Conservation (phyloP, 2,113 vertebrate genomes). For the Pionites leucogaster region DNA sequence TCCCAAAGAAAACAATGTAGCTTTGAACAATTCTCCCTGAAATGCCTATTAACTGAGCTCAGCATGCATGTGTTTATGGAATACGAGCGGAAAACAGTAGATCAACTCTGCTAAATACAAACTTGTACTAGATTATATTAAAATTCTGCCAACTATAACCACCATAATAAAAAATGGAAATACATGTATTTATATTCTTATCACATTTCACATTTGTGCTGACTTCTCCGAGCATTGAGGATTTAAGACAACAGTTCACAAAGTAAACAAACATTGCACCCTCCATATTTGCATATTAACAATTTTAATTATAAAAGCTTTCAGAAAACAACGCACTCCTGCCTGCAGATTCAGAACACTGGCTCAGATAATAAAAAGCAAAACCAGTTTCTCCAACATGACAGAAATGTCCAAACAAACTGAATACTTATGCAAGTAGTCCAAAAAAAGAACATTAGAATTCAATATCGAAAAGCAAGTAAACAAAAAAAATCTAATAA, state of each 20-base stretch:
- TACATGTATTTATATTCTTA: not conserved
- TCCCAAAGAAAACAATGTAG: not conserved
- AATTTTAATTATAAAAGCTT: not conserved
- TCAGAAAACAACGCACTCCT: not conserved
- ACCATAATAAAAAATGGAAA: not conserved
- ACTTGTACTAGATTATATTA: not conserved
- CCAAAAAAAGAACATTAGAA: not conserved
- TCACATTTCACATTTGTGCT: not conserved
- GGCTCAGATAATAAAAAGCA: not conserved
- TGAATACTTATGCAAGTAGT: not conserved
- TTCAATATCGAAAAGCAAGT: slow-evolving; percentile 6
- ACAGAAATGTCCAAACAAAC: not conserved
- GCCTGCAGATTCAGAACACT: not conserved
- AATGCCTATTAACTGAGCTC: not conserved
- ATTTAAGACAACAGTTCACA: not conserved
- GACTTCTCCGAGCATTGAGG: not conserved
- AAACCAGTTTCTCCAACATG: not conserved
- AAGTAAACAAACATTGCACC: not conserved
- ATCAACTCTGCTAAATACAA: not conserved
- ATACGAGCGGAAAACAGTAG: not conserved
- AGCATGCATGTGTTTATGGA: not conserved
- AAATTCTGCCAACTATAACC: not conserved
- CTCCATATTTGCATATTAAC: not conserved
- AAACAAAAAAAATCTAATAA: slow-evolving; percentile 21
- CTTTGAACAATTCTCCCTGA: not conserved